A percentile compares a stretch with the other conserved stretches of the same genome.
Evolutionary conservation across 2,113 vertebrate genomes (phyloP).

Genomic region (Lathamus discolor): DNA sequence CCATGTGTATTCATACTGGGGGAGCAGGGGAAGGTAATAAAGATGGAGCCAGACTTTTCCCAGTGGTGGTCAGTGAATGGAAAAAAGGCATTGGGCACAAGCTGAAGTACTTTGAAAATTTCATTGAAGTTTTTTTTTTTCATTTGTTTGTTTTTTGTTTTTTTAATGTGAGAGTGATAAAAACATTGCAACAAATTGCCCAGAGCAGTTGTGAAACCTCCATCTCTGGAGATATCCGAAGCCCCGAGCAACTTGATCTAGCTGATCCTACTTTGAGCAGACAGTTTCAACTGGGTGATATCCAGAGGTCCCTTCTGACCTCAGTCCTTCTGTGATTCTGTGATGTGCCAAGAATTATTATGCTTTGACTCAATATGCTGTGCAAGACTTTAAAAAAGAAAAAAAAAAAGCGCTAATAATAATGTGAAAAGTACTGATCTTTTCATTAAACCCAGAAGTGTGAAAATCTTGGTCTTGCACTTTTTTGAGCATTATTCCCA

Average conservation of each 20-base stretch:
- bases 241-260: neutral
- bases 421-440: neutral
- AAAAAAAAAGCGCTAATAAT: neutral
- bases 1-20: rapidly evolving
- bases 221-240: neutral
- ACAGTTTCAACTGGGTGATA: neutral
- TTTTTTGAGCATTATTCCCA: neutral
- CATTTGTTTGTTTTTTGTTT: neutral
- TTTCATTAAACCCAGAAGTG: neutral
- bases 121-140: neutral
- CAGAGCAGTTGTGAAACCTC: rapidly evolving
- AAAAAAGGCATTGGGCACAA: neutral
- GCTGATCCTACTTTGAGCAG: neutral
- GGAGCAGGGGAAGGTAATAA: rapidly evolving
- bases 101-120: neutral
- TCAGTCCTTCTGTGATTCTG: neutral
- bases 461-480: neutral
- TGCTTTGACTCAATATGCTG: neutral
- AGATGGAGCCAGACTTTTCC: neutral
- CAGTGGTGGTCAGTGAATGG: too few relatives aligned
- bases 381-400: neutral
- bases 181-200: neutral
- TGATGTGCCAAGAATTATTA: neutral
- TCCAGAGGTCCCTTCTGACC: neutral
- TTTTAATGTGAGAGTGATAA: neutral